phyloP scores from a whole-genome alignment of 37 sponge, comb jelly and placozoan species.

The Geodia barretti region DNA sequence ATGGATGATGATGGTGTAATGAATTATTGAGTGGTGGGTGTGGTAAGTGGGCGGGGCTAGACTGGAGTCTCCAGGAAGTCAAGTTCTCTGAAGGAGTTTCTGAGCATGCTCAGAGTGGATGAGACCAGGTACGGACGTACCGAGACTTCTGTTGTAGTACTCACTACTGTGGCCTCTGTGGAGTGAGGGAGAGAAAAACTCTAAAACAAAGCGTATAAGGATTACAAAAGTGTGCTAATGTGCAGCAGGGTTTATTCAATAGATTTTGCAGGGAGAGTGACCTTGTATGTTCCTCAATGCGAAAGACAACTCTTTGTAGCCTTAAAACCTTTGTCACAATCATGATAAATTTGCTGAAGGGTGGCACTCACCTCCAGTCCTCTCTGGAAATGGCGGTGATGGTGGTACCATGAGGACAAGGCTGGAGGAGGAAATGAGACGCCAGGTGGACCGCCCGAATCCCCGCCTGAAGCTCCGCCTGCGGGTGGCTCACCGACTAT shows the following conservation, averaged over 20 bases:
- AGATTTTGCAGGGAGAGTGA: no score
- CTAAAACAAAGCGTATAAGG: no score
- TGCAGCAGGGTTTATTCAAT: no score
- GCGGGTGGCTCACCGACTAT: conserved; percentile 80
- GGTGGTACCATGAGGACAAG: conserved; percentile 17
- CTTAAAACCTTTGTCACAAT: no score
- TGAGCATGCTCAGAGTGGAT: conserved; percentile 17
- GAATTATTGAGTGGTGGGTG: no score
- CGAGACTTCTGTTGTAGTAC: conserved; percentile 65
- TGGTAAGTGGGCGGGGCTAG: no score
- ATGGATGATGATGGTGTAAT: no score
- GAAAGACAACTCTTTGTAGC: no score
- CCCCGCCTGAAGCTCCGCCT: conserved; percentile 41
- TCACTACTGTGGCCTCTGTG: conserved; percentile 72
- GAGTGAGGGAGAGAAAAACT: no score
- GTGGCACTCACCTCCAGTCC: conserved; percentile 60
- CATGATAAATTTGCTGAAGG: no score
- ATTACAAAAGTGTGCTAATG: no score
- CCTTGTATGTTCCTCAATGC: no score
- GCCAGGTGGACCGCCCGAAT: conserved; percentile 65
- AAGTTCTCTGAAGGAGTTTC: conserved; percentile 38
- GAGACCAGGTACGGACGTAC: conserved; percentile 57
- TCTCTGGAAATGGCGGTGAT: conserved; percentile 62
- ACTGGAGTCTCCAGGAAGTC: conserved; percentile 70
- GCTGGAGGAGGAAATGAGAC: conserved; percentile 71